Evolutionary conservation across 2,888 invertebrate species (phyloP).

Genomic region (Lamellibrachia satsuma): DNA sequence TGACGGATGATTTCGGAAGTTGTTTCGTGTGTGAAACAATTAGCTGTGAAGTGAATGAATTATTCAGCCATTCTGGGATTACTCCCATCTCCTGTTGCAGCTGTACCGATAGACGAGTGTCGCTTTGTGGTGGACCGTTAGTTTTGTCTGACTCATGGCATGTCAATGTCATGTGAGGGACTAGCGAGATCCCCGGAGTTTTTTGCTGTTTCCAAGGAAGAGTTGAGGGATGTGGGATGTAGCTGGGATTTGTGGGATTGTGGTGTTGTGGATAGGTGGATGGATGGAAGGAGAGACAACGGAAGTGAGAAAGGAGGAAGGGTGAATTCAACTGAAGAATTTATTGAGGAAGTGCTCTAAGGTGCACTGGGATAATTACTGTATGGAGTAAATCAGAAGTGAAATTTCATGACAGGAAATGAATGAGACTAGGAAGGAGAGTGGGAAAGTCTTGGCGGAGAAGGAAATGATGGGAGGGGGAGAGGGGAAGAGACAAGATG

Average conservation of each 20-base stretch:
- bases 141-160: neutral
- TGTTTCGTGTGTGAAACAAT: neutral
- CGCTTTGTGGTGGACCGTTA: neutral
- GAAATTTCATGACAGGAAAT: neutral
- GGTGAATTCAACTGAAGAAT: neutral
- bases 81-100: neutral
- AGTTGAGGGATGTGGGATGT: neutral
- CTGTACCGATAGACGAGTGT: neutral
- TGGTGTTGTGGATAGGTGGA: neutral
- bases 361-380: neutral
- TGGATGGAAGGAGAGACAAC: too few relatives aligned
- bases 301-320: too few relatives aligned
- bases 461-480: neutral
- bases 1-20: neutral
- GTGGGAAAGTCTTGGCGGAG: neutral
- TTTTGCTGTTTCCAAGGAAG: neutral
- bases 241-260: neutral
- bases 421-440: neutral
- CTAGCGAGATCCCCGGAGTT: neutral
- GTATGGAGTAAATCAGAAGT: neutral
- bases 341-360: neutral
- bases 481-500: neutral
- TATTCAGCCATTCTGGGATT: constrained; percentile 3
- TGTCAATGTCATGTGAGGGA: neutral
- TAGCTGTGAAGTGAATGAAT: neutral